Base-by-base conservation (phyloP, 2,888 invertebrate genomes). In the Mesochorus sp. region DNA sequence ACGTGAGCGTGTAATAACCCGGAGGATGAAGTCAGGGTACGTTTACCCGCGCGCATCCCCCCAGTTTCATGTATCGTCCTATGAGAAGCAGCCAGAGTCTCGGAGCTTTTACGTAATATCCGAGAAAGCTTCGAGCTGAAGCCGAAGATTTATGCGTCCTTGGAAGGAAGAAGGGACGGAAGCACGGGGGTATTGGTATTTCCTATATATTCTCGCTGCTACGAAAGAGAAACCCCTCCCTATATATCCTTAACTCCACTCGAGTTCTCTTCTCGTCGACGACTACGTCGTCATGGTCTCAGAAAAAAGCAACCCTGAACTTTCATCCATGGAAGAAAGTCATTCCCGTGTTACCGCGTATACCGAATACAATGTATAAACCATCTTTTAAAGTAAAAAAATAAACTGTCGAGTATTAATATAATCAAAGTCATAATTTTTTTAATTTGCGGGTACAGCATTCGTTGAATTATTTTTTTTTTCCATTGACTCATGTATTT, bases 111-210 rank as follows among this genome's bases (percentile, higher is more conserved):
- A 85, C 84, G 85, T 85, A 87, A 87, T 88, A 85, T 87, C 85
- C 83, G 79, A 81, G 80, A 80, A 79, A 78, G 74, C 77, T 81
- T 76, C 61, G 82, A 79, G 71, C 80, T 71, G 81, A 76, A 53
- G 55, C 39, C 67, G 59, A 67, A 87, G 89, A 90, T 90, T 90
- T 90, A 90, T 89, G 86, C 87, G 83, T 80, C 85, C 84, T 85
- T 83, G 81, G 84, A 86, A 83, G 84, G 85, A 85, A 71, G 84
- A 81, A 80, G 81, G 71, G 77, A 80, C 84, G 89, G 89, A 90
- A 89, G 87, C 85, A 76, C 83, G 85, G 86, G 82, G 82, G 85
- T 89, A 89, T 89, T 86, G 88, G 88, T 84, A 87, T 87, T 87
- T 85, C 86, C 61, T 62, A 44, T 83, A 86, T 86, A 47, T n/a